Evolutionary conservation across 2,797 vertebrate species (phyloP), one percentile per base, ranked within the genome.

Genomic region (Fratercula arctica): DNA sequence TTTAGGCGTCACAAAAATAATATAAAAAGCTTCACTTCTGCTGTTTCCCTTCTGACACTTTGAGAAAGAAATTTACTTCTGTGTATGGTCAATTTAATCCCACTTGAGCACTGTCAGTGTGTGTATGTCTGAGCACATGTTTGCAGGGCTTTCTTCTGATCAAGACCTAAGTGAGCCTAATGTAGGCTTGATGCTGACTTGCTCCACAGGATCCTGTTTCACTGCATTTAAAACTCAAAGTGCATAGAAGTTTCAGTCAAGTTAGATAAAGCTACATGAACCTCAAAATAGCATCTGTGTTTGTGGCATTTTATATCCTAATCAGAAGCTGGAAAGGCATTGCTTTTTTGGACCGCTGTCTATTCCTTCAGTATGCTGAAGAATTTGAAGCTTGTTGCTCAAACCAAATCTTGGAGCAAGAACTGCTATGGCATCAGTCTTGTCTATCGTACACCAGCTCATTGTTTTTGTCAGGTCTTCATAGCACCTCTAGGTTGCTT

Each of bases 121-220:
- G 17, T 41, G 4, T n/a, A 13, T n/a, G 14, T 60, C 46, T 24
- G n/a, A 87, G 41, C 10, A 33, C 0, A 0, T 10, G 8, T 57
- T 72, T 86, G 19, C 29, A 66, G n/a, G 46, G 10, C 46, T 79
- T 10, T 45, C 33, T 53, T 61, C 59, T 89, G 59, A 64, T 53
- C 45, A 64, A 80, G 68, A 48, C 51, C 17, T 41, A 43, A 51
- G 43, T 59, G 73, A 86, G 16, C 21, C 25, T 50, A 41, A 74
- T 19, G 35, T 28, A 60, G n/a, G 13, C 31, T 84, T 59, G 35
- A 24, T 93, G 39, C 54, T 73, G 41, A 5, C 26, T 90, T 0
- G 0, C 23, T 84, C 21, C 3, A 2, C 7, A 50, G 20, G 26
- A 8, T 53, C 73, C 31, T 56, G 17, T 64, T 94, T 68, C 26